phyloP scores from a whole-genome alignment of 2,888 invertebrate species.

The Timandra comae region DNA sequence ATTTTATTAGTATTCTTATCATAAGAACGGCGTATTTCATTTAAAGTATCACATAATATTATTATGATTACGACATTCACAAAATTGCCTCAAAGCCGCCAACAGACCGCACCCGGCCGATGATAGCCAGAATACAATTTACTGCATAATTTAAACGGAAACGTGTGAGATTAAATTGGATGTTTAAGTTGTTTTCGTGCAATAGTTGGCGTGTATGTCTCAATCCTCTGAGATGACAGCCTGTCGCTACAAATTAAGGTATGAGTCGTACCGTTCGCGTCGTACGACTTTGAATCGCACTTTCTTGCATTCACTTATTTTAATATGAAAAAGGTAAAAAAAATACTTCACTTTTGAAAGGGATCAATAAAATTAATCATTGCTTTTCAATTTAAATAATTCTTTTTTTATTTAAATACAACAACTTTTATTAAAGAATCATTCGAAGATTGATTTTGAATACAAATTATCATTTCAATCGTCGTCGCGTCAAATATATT shows the following conservation, averaged over 20 bases:
- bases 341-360: too few relatives aligned
- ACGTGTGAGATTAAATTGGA: constrained; percentile 42
- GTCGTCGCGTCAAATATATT: too few relatives aligned
- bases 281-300: constrained; percentile 24
- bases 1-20: too few relatives aligned
- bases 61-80: constrained; percentile 23
- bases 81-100: constrained; percentile 23
- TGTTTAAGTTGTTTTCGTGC: constrained; percentile 38
- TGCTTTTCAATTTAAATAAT: too few relatives aligned
- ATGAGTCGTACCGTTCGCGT: constrained; percentile 31
- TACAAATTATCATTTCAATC: too few relatives aligned
- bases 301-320: constrained; percentile 34
- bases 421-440: too few relatives aligned
- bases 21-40: constrained; percentile 12
- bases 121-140: constrained; percentile 26
- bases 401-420: too few relatives aligned
- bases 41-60: constrained; percentile 18
- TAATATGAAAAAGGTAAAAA: too few relatives aligned
- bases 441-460: too few relatives aligned
- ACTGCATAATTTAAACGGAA: constrained; percentile 41
- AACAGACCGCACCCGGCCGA: constrained; percentile 22
- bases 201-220: constrained; percentile 38
- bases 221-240: constrained; percentile 45
- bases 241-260: constrained; percentile 42
- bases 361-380: too few relatives aligned